Conservation (phyloP, 35 echinoderm and acorn worm genomes). For the Diadema setosum region DNA sequence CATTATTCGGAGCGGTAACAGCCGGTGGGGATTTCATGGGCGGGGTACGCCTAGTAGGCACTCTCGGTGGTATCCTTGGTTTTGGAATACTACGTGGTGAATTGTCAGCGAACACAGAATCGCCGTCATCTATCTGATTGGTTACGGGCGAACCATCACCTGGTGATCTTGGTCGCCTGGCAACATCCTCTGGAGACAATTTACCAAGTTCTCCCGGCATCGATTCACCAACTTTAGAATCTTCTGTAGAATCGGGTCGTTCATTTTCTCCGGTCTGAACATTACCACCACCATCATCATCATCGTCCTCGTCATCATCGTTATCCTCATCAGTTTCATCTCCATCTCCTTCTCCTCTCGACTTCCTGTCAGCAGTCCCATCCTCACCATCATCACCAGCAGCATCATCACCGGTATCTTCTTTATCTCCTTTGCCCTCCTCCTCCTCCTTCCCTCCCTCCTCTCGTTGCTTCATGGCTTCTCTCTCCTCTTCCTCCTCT, state of each 20-base stretch:
- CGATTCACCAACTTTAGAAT: neutral
- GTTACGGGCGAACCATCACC: neutral
- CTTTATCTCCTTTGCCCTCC: neutral
- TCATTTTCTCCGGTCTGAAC: neutral
- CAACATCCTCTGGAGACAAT: neutral
- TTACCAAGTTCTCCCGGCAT: neutral
- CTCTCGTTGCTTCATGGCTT: neutral
- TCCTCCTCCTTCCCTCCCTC: neutral
- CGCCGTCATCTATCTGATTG: neutral
- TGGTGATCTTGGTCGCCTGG: neutral
- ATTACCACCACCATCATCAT: neutral
- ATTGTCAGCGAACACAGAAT: neutral
- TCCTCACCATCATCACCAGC: neutral
- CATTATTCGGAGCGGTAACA: neutral
- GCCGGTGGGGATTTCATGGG: neutral
- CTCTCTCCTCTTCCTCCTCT: neutral
- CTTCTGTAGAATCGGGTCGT: neutral
- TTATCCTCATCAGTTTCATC: neutral
- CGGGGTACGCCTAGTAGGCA: neutral
- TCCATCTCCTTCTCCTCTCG: neutral
- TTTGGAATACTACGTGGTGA: neutral
- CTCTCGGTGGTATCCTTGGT: neutral
- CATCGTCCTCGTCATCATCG: neutral
- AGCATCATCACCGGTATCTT: neutral
- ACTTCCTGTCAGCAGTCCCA: neutral